These are phyloP conservation scores for Triplophysa bombifrons DNA, from an alignment of 2,797 vertebrate species.

Conservation along the genomic window DNA sequence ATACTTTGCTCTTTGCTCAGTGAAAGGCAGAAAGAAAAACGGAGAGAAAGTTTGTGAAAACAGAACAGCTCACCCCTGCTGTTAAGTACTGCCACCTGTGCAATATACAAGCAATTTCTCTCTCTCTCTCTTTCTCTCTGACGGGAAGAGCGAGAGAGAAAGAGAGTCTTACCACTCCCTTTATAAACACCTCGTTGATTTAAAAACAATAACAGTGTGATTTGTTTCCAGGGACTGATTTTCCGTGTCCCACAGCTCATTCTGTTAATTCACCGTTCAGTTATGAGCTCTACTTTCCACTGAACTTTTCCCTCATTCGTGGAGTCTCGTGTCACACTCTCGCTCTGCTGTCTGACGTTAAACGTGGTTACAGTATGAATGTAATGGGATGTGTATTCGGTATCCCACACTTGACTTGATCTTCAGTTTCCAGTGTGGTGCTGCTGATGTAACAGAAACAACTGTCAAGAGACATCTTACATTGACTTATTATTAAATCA, in stretches of 20 bases:
- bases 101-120: conserved; percentile 24
- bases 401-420: neutral
- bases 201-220: conserved; percentile 51
- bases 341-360: neutral
- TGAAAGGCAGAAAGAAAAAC: conserved; percentile 28
- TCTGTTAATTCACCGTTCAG: conserved; percentile 1
- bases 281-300: conserved; percentile 33
- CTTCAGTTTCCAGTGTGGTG: neutral
- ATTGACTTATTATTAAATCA: too few relatives aligned
- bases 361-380: neutral
- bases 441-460: too few relatives aligned
- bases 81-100: conserved; percentile 58
- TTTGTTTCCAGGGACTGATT: conserved; percentile 45
- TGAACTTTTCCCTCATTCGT: neutral
- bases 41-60: conserved; percentile 30
- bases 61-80: conserved; percentile 41
- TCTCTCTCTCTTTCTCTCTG: too few relatives aligned
- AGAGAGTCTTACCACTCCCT: conserved; percentile 20
- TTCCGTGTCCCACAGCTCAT: conserved; percentile 42
- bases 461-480: neutral
- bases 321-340: neutral
- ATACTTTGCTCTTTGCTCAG: neutral
- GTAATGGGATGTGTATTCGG: neutral
- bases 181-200: conserved; percentile 43
- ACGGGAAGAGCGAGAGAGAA: neutral